Evolutionary conservation across 2,113 vertebrate genomes (phyloP).

Genomic region (Psittacus erithacus): DNA sequence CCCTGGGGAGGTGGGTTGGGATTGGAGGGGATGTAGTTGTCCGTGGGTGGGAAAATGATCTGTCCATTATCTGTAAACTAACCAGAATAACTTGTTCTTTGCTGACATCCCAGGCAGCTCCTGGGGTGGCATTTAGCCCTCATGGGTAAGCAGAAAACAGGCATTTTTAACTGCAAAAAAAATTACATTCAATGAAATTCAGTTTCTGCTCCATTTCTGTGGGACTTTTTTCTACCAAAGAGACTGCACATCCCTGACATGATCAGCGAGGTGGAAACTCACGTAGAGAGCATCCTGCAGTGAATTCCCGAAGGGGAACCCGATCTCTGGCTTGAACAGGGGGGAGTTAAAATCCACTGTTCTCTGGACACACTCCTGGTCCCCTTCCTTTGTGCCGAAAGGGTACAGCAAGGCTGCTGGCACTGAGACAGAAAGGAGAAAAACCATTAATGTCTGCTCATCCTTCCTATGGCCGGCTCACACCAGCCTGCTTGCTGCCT

Average conservation of each 20-base stretch:
- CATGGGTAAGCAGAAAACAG: neutral
- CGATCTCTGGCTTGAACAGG: slow-evolving; percentile 69
- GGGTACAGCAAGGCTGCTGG: slow-evolving; percentile 48
- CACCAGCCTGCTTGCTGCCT: fast-evolving
- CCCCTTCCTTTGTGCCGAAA: neutral
- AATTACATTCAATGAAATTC: neutral
- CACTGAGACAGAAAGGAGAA: neutral
- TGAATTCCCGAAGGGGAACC: slow-evolving; percentile 73
- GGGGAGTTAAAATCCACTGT: slow-evolving; percentile 70
- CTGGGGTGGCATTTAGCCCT: neutral
- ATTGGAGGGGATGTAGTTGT: slow-evolving; percentile 48
- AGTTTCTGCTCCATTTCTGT: neutral
- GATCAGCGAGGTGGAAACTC: neutral
- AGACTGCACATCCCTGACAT: neutral
- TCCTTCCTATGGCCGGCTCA: neutral
- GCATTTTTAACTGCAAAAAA: neutral
- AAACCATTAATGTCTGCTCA: neutral
- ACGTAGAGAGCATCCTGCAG: slow-evolving; percentile 69
- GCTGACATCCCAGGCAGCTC: neutral
- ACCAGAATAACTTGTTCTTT: neutral
- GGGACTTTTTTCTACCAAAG: neutral
- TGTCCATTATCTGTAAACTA: slow-evolving; percentile 83
- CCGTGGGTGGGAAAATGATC: slow-evolving; percentile 77
- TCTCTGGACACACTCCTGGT: slow-evolving; percentile 11
- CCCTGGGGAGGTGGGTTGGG: slow-evolving; percentile 63